Conservation (phyloP, 2,113 vertebrate species). For the Rhea americana region DNA sequence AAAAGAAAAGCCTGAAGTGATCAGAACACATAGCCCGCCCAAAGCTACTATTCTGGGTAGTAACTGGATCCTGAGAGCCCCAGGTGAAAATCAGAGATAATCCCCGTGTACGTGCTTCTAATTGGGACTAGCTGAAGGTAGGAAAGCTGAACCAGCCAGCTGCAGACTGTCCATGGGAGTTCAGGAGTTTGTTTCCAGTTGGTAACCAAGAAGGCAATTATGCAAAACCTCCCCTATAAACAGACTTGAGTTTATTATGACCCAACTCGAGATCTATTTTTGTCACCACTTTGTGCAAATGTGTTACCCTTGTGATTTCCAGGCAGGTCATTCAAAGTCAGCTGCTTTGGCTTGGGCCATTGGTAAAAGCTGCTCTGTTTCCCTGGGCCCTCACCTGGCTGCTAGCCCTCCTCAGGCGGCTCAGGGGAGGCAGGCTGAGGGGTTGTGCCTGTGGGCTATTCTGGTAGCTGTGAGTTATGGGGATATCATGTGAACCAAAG, state of each 20-base stretch:
- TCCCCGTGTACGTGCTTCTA: slow-evolving; percentile 40
- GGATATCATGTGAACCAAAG: slow-evolving; percentile 72
- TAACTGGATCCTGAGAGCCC: slow-evolving; percentile 3
- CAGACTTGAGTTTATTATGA: slow-evolving; percentile 22
- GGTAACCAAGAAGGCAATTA: background rate
- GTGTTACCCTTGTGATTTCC: slow-evolving; percentile 37
- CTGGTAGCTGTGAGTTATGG: slow-evolving; percentile 78
- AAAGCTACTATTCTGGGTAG: slow-evolving; percentile 26
- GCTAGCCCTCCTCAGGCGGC: background rate
- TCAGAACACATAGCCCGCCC: background rate
- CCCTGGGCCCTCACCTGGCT: background rate
- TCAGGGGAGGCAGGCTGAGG: background rate
- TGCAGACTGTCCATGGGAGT: background rate
- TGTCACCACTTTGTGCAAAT: background rate
- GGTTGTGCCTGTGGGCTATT: slow-evolving; percentile 76
- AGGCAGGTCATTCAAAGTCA: slow-evolving; percentile 51
- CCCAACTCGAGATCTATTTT: slow-evolving; percentile 34
- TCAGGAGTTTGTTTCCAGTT: background rate
- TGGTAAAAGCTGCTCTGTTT: background rate
- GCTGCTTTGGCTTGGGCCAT: slow-evolving; percentile 22
- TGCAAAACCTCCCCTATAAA: slow-evolving; percentile 43
- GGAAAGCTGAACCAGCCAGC: slow-evolving; percentile 5
- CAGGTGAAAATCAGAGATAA: slow-evolving; percentile 63
- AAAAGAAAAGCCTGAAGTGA: background rate
- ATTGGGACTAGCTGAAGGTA: slow-evolving; percentile 41